Evolutionary conservation across 1,140 invertebrate genomes (phyloP), one percentile per base, ranked within the genome.

Genomic region (Oscheius sp.): DNA sequence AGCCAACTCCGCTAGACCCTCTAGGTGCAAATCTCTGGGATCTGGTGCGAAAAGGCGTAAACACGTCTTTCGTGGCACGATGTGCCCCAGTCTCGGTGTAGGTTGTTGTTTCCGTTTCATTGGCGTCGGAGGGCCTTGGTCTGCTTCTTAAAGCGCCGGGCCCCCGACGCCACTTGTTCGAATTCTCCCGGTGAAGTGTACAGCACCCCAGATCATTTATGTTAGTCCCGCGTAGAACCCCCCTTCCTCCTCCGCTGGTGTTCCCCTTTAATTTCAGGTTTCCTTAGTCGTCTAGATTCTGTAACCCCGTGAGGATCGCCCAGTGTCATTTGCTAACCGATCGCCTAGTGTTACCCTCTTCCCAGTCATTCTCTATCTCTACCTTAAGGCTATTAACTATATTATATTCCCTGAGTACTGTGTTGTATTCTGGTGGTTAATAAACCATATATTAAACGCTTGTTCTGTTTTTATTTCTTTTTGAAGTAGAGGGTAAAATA

Each of bases 301-400:
- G n/a, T 7, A 55, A 13, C 7, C 49, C 49, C 23, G 7, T 55
- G 49, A 13, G 49, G 23, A 55, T 13, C 23, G 7, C 7, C 49
- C 49, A 15, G 49, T 55, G 49, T 55, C 49, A 55, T 55, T 55
- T 26, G 49, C 28, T 55, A 55, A 55, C 49, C 49, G 28, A 26
- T 55, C 38, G 38, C 10, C 49, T 55, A 55, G 49, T 55, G 49
- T 13, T 23, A 55, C 49, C 49, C 49, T 23, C 49, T 13, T 55
- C 23, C 7, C 49, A 55, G 49, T 55, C 49, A 4, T 7, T 55
- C 49, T 55, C 49, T 55, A 55, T 55, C 49, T 55, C 49, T 55
- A 55, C 49, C 15, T 55, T 55, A 55, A 55, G 49, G 49, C 49
- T 55, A 55, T 55, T 55, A 55, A 55, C 49, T 55, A 55, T 55